Evolutionary conservation across 2,888 invertebrate genomes (phyloP).

Genomic region (Caenorhabditis sulstoni): DNA sequence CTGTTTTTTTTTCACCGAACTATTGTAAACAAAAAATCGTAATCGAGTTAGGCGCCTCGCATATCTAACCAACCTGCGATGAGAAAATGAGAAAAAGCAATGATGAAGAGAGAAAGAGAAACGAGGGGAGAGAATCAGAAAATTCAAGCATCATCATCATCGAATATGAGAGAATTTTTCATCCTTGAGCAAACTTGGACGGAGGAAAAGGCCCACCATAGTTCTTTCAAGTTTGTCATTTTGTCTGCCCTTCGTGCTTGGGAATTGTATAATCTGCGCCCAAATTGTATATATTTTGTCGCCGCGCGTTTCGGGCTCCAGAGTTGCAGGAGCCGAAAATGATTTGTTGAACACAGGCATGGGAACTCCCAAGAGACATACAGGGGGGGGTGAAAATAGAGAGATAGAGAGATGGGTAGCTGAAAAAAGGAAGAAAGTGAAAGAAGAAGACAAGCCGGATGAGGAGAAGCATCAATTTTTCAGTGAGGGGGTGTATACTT

Average conservation of each 20-base stretch:
- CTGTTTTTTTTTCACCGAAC: not conserved
- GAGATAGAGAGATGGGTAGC: not conserved
- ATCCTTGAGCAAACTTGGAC: conserved; percentile 11
- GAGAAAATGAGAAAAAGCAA: not conserved
- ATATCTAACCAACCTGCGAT: not conserved
- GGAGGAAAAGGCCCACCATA: not conserved
- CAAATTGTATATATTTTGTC: conserved; percentile 28
- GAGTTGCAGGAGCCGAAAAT: conserved; percentile 17
- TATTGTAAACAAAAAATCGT: conserved; percentile 12
- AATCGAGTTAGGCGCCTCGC: not conserved
- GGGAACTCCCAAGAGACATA: conserved; percentile 29
- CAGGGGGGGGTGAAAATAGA: not conserved
- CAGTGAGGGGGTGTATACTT: conserved; percentile 50
- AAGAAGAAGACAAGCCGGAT: conserved; percentile 10
- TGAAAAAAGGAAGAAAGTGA: conserved; percentile 18
- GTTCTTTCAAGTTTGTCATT: no score
- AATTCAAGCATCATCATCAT: not conserved
- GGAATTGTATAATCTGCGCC: conserved; percentile 12
- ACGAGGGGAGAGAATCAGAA: not conserved
- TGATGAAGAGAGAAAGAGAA: not conserved
- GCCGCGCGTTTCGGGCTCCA: not conserved
- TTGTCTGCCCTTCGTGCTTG: not conserved
- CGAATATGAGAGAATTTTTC: not conserved
- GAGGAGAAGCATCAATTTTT: conserved; percentile 45
- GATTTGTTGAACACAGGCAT: conserved; percentile 23